These are phyloP conservation scores for Ormia ochracea DNA, from an alignment of 2,888 invertebrate genomes.

Conservation along the genomic window DNA sequence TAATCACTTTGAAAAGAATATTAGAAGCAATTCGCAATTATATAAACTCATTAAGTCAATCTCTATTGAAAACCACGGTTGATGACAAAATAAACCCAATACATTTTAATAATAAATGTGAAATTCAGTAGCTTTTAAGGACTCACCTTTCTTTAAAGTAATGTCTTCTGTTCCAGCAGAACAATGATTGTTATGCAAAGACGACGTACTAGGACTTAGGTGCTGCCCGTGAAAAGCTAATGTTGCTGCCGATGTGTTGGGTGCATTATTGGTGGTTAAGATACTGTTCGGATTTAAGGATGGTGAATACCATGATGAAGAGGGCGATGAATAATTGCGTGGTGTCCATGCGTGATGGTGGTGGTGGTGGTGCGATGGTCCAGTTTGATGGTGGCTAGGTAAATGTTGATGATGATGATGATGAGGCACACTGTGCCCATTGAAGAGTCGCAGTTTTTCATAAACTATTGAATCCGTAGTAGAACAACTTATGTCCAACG, in stretches of 20 bases:
- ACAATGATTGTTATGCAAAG: slow-evolving; percentile 26
- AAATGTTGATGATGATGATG: slow-evolving; percentile 64
- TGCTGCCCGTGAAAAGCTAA: slow-evolving; percentile 25
- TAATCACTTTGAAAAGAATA: too few species aligned
- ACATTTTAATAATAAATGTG: too few species aligned
- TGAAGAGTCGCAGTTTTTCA: slow-evolving; percentile 73
- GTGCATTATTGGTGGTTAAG: slow-evolving; percentile 36
- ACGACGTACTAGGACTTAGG: slow-evolving; percentile 30
- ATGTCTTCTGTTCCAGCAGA: slow-evolving; percentile 23
- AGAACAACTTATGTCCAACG: slow-evolving; percentile 64
- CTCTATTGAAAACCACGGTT: too few species aligned
- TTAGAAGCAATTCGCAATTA: too few species aligned
- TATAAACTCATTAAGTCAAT: too few species aligned
- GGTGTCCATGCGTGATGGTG: slow-evolving; percentile 66
- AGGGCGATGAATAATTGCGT: slow-evolving; percentile 68
- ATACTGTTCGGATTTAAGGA: slow-evolving; percentile 67
- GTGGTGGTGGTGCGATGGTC: slow-evolving; percentile 34
- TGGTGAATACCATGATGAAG: slow-evolving; percentile 73
- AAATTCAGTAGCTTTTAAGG: too few species aligned
- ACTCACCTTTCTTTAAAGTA: slow-evolving; percentile 47
- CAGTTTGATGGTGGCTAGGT: slow-evolving; percentile 62
- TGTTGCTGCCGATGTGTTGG: slow-evolving; percentile 65
- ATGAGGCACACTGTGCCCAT: slow-evolving; percentile 65
- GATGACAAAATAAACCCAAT: too few species aligned
- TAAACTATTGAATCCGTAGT: slow-evolving; percentile 67